Conservation (phyloP, 2,113 vertebrate species). For the Lepus americanus region DNA sequence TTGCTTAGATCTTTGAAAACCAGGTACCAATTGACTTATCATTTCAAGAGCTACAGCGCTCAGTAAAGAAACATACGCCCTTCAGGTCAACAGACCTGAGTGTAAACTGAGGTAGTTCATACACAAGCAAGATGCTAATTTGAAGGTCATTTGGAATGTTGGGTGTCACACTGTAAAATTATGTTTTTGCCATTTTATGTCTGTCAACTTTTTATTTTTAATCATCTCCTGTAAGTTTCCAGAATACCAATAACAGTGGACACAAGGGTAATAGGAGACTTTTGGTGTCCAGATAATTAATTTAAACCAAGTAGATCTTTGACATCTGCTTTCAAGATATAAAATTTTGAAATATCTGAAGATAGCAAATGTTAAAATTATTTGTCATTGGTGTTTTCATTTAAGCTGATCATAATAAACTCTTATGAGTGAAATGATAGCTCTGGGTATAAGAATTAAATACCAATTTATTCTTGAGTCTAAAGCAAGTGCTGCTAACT, state of each 20-base stretch:
- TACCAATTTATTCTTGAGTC: background rate
- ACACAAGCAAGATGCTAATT: background rate
- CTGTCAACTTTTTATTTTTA: background rate
- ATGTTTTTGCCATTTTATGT: background rate
- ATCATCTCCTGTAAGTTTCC: background rate
- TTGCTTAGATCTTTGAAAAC: background rate
- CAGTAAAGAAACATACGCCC: too few species aligned
- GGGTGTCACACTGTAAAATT: background rate
- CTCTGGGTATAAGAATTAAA: background rate
- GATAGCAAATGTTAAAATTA: background rate
- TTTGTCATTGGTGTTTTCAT: background rate
- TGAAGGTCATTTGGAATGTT: background rate
- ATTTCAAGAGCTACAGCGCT: background rate
- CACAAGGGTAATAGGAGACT: background rate
- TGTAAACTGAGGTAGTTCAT: background rate
- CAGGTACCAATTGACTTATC: background rate
- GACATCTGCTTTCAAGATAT: background rate
- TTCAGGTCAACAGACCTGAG: background rate
- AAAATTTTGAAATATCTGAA: background rate
- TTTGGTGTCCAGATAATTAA: background rate
- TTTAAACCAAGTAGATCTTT: background rate
- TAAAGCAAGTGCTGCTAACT: background rate
- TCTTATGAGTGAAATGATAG: background rate
- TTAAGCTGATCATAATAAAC: background rate
- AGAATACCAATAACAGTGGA: background rate